These are phyloP conservation scores for Lasiommata megera DNA, from an alignment of 2,888 invertebrate species.

Conservation along the genomic window DNA sequence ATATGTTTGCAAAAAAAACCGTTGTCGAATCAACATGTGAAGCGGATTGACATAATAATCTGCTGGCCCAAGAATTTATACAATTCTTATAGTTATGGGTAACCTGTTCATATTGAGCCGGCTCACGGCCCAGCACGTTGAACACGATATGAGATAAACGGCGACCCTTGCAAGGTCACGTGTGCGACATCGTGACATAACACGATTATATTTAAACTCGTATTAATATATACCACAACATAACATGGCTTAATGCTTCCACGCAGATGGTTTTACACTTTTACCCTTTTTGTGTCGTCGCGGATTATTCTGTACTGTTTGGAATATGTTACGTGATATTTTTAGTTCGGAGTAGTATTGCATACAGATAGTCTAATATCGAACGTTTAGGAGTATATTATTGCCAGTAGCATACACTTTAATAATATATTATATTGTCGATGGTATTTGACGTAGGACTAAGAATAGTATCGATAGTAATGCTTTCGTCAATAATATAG, in stretches of 20 bases:
- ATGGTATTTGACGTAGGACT: too few relatives aligned
- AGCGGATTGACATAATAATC: conserved; percentile 11
- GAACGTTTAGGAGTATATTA: too few relatives aligned
- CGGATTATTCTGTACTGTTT: conserved; percentile 9
- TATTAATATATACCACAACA: too few relatives aligned
- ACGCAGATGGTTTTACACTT: background rate
- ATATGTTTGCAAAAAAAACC: background rate
- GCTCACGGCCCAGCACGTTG: conserved; percentile 43
- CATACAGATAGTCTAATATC: too few relatives aligned
- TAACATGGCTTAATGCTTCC: background rate
- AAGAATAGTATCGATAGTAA: too few relatives aligned
- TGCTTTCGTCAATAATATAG: too few relatives aligned
- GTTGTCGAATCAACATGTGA: background rate
- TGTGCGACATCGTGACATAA: conserved; percentile 42
- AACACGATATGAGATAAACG: conserved; percentile 45
- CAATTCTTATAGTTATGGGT: conserved; percentile 33
- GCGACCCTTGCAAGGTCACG: conserved; percentile 63
- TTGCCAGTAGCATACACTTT: too few relatives aligned
- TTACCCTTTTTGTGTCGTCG: conserved; percentile 4
- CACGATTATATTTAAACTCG: conserved; percentile 25
- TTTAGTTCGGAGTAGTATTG: background rate
- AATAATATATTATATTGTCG: too few relatives aligned
- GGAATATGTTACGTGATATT: background rate
- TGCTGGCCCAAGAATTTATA: background rate
- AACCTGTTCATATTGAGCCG: conserved; percentile 62